Evolutionary conservation across 92 coral and sea anemone genomes (phyloP).

Genomic region (Phenganax stokvisi): DNA sequence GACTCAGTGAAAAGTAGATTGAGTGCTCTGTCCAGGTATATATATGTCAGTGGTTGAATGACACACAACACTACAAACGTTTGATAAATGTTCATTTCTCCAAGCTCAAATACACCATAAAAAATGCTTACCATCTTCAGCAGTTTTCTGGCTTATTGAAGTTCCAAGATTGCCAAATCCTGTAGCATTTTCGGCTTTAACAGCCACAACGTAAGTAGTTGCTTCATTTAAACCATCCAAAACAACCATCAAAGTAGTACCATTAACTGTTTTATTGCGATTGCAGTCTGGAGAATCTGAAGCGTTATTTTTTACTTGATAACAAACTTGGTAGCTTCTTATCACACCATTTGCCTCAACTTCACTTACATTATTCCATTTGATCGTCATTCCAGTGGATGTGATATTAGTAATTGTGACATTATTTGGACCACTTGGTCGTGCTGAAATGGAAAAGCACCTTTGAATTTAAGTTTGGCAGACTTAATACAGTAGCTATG

Average conservation of each 20-base stretch:
- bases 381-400: not conserved
- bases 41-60: too few relatives aligned
- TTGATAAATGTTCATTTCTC: too few relatives aligned
- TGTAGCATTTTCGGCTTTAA: not conserved
- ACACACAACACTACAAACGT: too few relatives aligned
- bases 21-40: too few relatives aligned
- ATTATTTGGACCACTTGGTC: not conserved
- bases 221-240: not conserved
- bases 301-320: not conserved
- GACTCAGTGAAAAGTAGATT: too few relatives aligned
- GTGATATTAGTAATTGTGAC: not conserved
- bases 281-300: not conserved
- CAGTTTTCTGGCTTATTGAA: not conserved
- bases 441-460: not conserved
- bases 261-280: too few relatives aligned
- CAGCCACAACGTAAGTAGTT: not conserved
- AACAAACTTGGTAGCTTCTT: constrained; percentile 6
- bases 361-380: not conserved
- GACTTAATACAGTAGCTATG: too few relatives aligned
- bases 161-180: not conserved
- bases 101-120: not conserved
- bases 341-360: constrained; percentile 24
- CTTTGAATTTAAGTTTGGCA: too few relatives aligned
- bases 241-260: too few relatives aligned
- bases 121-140: not conserved